Evolutionary conservation across 2,113 vertebrate species (phyloP), one percentile per base, ranked within the genome.

Genomic region (Australoheros scitulus): DNA sequence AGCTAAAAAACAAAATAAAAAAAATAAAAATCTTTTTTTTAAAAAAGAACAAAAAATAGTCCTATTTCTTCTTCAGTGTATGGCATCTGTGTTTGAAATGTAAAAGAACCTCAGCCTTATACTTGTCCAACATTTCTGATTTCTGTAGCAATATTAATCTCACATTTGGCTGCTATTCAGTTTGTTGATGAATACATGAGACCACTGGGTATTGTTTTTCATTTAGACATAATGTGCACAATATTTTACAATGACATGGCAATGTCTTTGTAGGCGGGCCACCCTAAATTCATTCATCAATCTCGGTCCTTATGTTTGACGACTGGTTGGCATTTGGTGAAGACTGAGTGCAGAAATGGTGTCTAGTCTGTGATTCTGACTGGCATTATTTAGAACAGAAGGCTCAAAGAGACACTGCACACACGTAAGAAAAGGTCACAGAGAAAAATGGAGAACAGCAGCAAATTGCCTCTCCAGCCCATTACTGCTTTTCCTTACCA

Each of bases 351-450:
- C 92, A 90, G 91, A 82, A 88, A 70, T 59, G 61, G 78, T 91
- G 93, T 91, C 90, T 87, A 85, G 85, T 93, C 91, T 82, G 88
- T 82, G 92, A 91, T 93, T 94, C 86, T 79, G 86, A 60, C 75
- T 38, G 78, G 89, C 88, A 85, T 94, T 95, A 94, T 95, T 95
- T 94, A 93, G 91, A 91, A 65, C 86, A 84, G 88, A 86, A 93
- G 87, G 91, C 89, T 88, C 87, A 85, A 87, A 88, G 89, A 95
- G 89, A 88, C 90, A 92, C 90, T 91, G 82, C 89, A 87, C 90
- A 93, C 93, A 93, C 89, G 91, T 94, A 90, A 87, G 95, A 91
- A 95, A 95, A 95, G 95, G 95, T 96, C 94, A 95, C 82, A 11
- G 78, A 87, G 91, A 92, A 92, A 94, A 92, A 96, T 94, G 91